Conservation (phyloP, 2,113 vertebrate genomes). For the Acanthochromis polyacanthus region DNA sequence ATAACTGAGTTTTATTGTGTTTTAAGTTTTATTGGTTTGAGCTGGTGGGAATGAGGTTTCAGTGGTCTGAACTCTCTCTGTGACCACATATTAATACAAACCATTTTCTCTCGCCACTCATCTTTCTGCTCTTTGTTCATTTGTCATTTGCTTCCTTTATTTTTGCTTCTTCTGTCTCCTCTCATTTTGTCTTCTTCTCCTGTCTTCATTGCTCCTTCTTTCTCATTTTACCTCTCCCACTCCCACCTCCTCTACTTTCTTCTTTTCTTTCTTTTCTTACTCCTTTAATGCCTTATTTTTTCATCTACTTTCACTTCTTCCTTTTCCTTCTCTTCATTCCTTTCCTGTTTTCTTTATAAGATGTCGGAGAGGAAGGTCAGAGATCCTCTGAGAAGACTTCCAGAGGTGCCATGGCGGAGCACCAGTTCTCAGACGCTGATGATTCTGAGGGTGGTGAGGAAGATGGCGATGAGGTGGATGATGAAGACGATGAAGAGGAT, state of each 20-base stretch:
- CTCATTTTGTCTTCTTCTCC: neutral
- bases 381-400: constrained; percentile 88
- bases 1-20: constrained; percentile 31
- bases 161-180: neutral
- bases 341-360: constrained; percentile 45
- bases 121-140: neutral
- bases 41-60: constrained; percentile 48
- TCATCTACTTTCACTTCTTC: neutral
- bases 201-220: neutral
- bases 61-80: neutral
- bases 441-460: constrained; percentile 92
- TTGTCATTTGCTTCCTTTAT: too few species aligned
- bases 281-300: neutral
- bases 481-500: constrained; percentile 96
- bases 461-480: constrained; percentile 89
- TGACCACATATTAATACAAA: constrained; percentile 20
- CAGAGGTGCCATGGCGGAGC: constrained; percentile 85
- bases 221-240: neutral
- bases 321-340: neutral
- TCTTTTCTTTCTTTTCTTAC: neutral
- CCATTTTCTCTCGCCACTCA: neutral
- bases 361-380: constrained; percentile 88
- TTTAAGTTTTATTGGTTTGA: constrained; percentile 51
- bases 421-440: constrained; percentile 97
- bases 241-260: neutral